Base-by-base conservation (phyloP, 2,797 vertebrate species). In the Melopsittacus undulatus region DNA sequence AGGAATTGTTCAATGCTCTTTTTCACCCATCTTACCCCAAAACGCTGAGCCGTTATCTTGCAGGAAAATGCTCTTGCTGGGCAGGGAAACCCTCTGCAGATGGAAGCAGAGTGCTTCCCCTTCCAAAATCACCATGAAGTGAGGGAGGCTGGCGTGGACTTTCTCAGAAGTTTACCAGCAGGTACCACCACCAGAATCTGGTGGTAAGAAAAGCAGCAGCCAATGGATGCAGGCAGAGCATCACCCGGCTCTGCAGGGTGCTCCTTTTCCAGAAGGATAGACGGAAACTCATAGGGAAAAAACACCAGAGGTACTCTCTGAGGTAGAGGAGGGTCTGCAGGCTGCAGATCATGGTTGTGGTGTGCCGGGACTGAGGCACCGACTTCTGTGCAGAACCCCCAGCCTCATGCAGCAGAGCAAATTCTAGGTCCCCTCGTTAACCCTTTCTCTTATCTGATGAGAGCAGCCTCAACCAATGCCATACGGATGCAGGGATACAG, bases 401-500 rank as follows among this genome's bases (percentile, higher is more conserved):
- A 29, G 54, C 20, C 32, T 49, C 19, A 11, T 1, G 3, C 23
- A 59, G 43, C n/a, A 66, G 17, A 49, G 29, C 32, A 27, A 63
- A 27, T 8, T 73, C 40, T 7, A 3, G 66, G 21, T 13, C 11
- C 36, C 38, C 5, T 0, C 0, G 30, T 81, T 77, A 83, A 81
- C 87, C 64, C 79, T 61, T 93, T 80, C 76, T 18, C 32, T 19
- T 34, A 4, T 3, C 21, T 1, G 0, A 3, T 16, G 32, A 36
- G 12, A 10, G 11, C 52, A 85, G 54, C 54, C 46, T 56, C 1
- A 1, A 2, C 4, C 2, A 16, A 14, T 36, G 64, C 82, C 0
- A 0, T 16, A 2, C 0, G 13, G 43, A 4, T 23, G 7, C 4
- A 0, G 34, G 23, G 24, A n/a, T 6, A 30, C 0, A 2, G 27